These are phyloP conservation scores for Megathymus violae DNA, from an alignment of 1,140 invertebrate species.

Conservation along the genomic window DNA sequence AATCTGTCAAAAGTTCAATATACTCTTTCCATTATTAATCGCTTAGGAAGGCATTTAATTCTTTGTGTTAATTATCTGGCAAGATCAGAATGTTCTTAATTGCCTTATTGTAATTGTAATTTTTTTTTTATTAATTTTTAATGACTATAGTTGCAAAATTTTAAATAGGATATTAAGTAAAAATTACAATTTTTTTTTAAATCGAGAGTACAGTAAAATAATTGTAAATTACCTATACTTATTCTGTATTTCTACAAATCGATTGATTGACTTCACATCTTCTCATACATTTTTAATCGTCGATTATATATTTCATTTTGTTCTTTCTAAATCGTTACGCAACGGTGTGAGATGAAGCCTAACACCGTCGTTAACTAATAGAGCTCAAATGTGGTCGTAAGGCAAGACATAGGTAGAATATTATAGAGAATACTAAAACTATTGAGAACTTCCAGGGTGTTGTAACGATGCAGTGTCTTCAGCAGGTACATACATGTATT, in stretches of 20 bases:
- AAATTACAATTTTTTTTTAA: too few species aligned
- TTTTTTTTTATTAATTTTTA: too few species aligned
- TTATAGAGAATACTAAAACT: conserved; percentile 48
- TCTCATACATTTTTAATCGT: too few species aligned
- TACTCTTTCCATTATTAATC: conserved; percentile 4
- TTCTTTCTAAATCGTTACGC: conserved; percentile 42
- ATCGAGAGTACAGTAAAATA: too few species aligned
- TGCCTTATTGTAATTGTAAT: too few species aligned
- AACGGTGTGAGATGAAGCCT: conserved; percentile 49
- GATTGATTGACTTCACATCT: too few species aligned
- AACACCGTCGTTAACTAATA: conserved; percentile 53
- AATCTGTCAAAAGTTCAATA: conserved; percentile 6
- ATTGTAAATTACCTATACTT: too few species aligned
- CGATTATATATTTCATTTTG: conserved; percentile 13
- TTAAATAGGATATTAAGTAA: too few species aligned
- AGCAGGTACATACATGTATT: conserved; percentile 63
- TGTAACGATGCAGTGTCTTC: conserved; percentile 42
- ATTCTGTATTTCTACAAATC: too few species aligned
- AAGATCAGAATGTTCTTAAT: neutral
- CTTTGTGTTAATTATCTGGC: neutral
- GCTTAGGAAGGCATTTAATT: neutral
- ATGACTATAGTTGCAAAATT: too few species aligned
- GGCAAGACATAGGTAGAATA: conserved; percentile 79
- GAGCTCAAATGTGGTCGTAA: conserved; percentile 79
- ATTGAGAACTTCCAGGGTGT: conserved; percentile 32